Base-by-base conservation (phyloP, 2,797 vertebrate genomes). In the Muscicapa striata region DNA sequence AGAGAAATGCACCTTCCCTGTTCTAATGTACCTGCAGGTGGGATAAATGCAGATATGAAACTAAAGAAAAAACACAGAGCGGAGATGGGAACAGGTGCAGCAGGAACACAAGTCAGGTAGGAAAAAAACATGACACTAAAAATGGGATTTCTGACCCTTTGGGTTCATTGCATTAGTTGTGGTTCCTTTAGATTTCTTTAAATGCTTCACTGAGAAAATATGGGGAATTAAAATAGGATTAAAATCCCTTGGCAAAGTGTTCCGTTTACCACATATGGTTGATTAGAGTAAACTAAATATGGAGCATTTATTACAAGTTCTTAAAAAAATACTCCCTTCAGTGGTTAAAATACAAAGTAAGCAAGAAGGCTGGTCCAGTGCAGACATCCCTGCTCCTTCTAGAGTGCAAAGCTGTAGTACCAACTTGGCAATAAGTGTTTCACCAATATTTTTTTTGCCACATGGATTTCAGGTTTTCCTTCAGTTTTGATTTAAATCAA, bases 401-500 rank as follows among this genome's bases (percentile, higher is more conserved):
- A 62, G 61, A 89, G 30, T 75, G 67, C 57, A 83, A 36, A 87
- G 38, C 62, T 40, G 20, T 54, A 86, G 61, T 11, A 86, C 87
- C 69, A 74, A 62, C 48, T 74, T 94, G 68, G 91, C 94, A 96
- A 5, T 72, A 68, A 40, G 49, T 43, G 40, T 76, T 95, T 72
- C 82, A 68, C 62, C 80, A 90, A 10, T 95, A 83, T 95, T 95
- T 94, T 74, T 84, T 79, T 82, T 95, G 82, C 85, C 93, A 84
- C 55, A 20, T 52, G 77, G 62, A 95, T 96, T 95, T 94, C 80
- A 94, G 38, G 68, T 91, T 97, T 96, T 95, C 93, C 77, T 96
- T 96, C 91, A 69, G 73, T 62, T 94, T 88, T 87, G 58, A 93
- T 95, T 97, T 95, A 95, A 95, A 93, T 81, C 15, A 90, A 83